Percentiles rank a stretch among this genome's conserved stretches.
Evolutionary conservation across 2,888 invertebrate species (phyloP).

Genomic region (Chymomyza amoena): DNA sequence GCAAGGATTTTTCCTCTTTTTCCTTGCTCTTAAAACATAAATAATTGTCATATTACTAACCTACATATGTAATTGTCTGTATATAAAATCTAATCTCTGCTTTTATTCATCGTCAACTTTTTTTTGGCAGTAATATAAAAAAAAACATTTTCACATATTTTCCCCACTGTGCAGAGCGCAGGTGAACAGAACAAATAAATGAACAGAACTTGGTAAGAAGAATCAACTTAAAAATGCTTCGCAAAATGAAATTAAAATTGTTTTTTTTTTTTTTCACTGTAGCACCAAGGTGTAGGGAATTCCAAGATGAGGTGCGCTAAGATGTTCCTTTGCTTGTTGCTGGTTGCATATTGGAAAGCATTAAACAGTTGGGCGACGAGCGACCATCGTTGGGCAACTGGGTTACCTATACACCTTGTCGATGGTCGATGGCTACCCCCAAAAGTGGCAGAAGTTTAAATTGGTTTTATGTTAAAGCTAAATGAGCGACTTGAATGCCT

Average conservation of each 20-base stretch:
- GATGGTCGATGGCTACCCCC: not conserved
- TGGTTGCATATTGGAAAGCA: slow-evolving; percentile 59
- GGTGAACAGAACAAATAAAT: not conserved
- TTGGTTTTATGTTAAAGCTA: slow-evolving; percentile 73
- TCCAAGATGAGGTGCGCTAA: not conserved
- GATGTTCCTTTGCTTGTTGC: slow-evolving; percentile 38
- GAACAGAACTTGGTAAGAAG: slow-evolving; percentile 1
- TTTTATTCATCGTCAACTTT: too few relatives aligned
- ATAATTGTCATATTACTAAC: too few relatives aligned
- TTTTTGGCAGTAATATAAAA: too few relatives aligned
- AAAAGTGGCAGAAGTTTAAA: slow-evolving; percentile 56
- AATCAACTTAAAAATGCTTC: slow-evolving; percentile 63
- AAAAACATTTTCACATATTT: too few relatives aligned
- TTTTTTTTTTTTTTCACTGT: slow-evolving; percentile 37
- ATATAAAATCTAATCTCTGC: too few relatives aligned
- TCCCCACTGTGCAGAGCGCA: not conserved
- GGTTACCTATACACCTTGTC: not conserved
- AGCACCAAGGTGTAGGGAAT: not conserved
- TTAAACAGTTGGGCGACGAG: slow-evolving; percentile 43
- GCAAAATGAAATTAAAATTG: slow-evolving; percentile 66
- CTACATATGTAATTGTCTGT: too few relatives aligned
- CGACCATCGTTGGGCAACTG: slow-evolving; percentile 42
- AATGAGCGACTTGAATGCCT: slow-evolving; percentile 58
- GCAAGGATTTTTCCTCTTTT: too few relatives aligned
- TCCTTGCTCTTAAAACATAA: too few relatives aligned